Evolutionary conservation across 2,113 vertebrate species (phyloP).

Genomic region (Ellobius talpinus): DNA sequence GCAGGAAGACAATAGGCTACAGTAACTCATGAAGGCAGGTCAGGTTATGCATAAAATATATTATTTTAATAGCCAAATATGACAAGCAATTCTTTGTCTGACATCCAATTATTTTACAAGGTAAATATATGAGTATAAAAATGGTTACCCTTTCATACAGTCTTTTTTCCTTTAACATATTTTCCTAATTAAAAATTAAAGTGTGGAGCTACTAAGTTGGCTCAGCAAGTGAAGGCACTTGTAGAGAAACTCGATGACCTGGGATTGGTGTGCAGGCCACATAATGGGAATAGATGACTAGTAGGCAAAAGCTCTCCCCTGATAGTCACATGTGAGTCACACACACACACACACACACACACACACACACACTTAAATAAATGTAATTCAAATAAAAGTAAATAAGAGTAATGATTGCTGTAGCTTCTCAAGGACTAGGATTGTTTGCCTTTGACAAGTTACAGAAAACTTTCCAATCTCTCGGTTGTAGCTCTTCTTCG

Average conservation of each 20-base stretch:
- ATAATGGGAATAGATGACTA: neutral
- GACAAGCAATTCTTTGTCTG: conserved; percentile 83
- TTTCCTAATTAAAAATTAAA: conserved; percentile 59
- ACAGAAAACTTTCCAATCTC: neutral
- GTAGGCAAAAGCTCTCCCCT: too few relatives aligned
- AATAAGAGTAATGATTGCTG: neutral
- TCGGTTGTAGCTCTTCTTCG: neutral
- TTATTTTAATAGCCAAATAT: conserved; percentile 86
- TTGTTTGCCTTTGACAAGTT: neutral
- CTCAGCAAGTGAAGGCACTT: neutral
- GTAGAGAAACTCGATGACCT: too few relatives aligned
- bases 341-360: neutral
- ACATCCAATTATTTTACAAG: conserved; percentile 83
- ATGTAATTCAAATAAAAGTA: neutral
- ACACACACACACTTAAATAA: neutral
- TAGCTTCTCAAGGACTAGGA: neutral
- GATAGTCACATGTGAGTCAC: too few relatives aligned
- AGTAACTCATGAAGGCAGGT: conserved; percentile 83
- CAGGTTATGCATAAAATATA: conserved; percentile 84
- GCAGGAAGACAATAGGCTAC: conserved; percentile 79
- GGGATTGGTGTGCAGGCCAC: too few relatives aligned
- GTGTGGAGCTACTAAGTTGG: neutral
- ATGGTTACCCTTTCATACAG: conserved; percentile 60
- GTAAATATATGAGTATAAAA: conserved; percentile 71
- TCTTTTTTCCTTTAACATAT: conserved; percentile 55